Percentiles rank a stretch among this genome's conserved stretches.
Conservation (phyloP, 1,140 invertebrate genomes). For the Diachasmimorpha longicaudata region DNA sequence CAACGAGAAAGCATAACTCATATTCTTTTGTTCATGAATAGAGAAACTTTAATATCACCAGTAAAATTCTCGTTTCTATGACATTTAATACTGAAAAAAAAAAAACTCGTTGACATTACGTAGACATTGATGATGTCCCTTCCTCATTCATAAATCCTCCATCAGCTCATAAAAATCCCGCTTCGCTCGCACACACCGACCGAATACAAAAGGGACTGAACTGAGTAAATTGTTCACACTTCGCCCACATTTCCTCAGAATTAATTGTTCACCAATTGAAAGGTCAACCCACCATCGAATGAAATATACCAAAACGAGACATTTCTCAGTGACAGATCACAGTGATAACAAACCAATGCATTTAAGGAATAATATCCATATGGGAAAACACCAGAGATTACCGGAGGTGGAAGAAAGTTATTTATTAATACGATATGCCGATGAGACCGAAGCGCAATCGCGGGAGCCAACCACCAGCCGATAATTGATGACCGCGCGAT, state of each 20-base stretch:
- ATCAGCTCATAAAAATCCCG: too few relatives aligned
- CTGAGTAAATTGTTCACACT: slow-evolving; percentile 43
- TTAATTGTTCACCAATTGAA: slow-evolving; percentile 6
- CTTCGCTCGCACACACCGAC: too few relatives aligned
- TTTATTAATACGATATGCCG: slow-evolving; percentile 18
- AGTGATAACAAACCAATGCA: neutral
- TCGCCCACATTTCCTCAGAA: slow-evolving; percentile 37
- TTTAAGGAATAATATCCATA: neutral
- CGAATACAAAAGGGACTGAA: slow-evolving; percentile 25
- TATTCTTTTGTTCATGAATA: too few relatives aligned
- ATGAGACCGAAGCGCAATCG: slow-evolving; percentile 9
- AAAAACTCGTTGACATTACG: too few relatives aligned
- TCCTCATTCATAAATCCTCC: too few relatives aligned
- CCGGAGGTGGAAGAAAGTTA: slow-evolving; percentile 11
- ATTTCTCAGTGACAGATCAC: neutral
- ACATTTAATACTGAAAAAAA: too few relatives aligned
- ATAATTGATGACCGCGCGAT: slow-evolving; percentile 27
- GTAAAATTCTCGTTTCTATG: too few relatives aligned
- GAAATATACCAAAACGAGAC: neutral
- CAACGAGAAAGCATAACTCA: too few relatives aligned
- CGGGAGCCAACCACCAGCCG: slow-evolving; percentile 22
- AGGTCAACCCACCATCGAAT: neutral
- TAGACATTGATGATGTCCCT: too few relatives aligned
- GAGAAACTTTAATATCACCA: too few relatives aligned
- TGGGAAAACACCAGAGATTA: too few relatives aligned